Evolutionary conservation across 2,797 vertebrate genomes (phyloP), one percentile per base, ranked within the genome.

Genomic region (Pangasius larnaudii): DNA sequence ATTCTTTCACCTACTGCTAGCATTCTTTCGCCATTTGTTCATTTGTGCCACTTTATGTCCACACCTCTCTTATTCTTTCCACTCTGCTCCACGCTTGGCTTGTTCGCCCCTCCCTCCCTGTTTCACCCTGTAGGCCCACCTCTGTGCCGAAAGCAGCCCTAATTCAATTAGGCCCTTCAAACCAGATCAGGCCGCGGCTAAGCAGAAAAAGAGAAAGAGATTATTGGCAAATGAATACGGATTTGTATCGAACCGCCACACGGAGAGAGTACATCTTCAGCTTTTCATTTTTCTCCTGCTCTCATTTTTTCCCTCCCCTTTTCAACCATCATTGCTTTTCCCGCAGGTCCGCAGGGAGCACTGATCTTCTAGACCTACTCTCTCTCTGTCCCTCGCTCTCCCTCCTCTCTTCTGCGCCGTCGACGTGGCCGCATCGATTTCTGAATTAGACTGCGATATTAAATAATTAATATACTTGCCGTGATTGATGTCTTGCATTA

Each of bases 401-500:
- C 84, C 91, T 91, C 59, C 19, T 78, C 69, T 56, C 58, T 91
- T 71, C 69, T 27, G 56, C 19, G 24, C 58, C 71, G 79, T 90
- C 78, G 89, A 90, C 91, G 69, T 63, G 42, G 86, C 90, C 88
- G 91, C 97, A 99, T 99, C 91, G 98, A 99, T 99, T 98, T 98
- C 96, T 98, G 97, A 98, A 99, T 99, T 99, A 99, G 97, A 95
- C 97, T 96, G 97, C 96, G 96, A 99, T 99, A 99, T 99, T 99
- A 98, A 99, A 99, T 99, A 99, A 99, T 99, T 99, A 99, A 99
- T 99, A 99, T 98, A 99, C 98, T 99, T 96, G 97, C 98, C 96
- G 94, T 98, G 98, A 99, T 99, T 98, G 98, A 99, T 99, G 98
- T 94, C 98, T 98, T 98, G 97, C 98, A 99, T 99, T 99, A 99